Evolutionary conservation across 2,888 invertebrate genomes (phyloP), one percentile per base, ranked within the genome.

Genomic region (Cheilosia scutellata): DNA sequence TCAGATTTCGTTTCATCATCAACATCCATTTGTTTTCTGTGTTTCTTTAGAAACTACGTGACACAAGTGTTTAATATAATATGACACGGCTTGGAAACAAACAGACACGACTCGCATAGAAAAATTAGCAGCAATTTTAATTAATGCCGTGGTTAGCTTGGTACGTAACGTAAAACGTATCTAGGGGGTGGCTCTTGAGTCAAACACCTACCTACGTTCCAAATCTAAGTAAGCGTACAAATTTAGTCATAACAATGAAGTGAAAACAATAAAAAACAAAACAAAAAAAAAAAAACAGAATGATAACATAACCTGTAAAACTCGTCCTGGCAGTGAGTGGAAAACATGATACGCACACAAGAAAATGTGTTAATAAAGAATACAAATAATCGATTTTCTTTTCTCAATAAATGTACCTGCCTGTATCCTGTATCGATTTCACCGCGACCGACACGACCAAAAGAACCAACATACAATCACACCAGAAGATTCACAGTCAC

Each of bases 331-430:
- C 4, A 29, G n/a, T 16, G 33, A 55, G 29, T 33, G 44, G 57
- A 31, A 75, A 53, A 57, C 77, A 71, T 31, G 47, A 77, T 58
- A 77, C 53, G 71, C 77, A 72, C 71, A 77, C 57, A 62, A 66
- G 82, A 82, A 82, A 71, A 77, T 77, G 82, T 82, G 82, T 82
- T 77, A 77, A 77, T 82, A 77, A 66, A 77, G 77, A 82, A 71
- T 49, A 77, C 77, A 82, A 77, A 66, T 66, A 82, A 77, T 66
- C 55, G 82, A 60, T 82, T 77, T 65, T 66, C 49, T 71, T 71
- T 71, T 31, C 55, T 55, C 49, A 60, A 60, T 49, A 82, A 44
- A 60, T 66, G 58, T 82, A 77, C 62, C 80, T 68, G 68, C 55
- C 44, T 40, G 55, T 68, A 55, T 71, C 66, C 71, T 71, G 71